Conservation (phyloP, 2,797 vertebrate genomes). For the Phrynocephalus forsythii region DNA sequence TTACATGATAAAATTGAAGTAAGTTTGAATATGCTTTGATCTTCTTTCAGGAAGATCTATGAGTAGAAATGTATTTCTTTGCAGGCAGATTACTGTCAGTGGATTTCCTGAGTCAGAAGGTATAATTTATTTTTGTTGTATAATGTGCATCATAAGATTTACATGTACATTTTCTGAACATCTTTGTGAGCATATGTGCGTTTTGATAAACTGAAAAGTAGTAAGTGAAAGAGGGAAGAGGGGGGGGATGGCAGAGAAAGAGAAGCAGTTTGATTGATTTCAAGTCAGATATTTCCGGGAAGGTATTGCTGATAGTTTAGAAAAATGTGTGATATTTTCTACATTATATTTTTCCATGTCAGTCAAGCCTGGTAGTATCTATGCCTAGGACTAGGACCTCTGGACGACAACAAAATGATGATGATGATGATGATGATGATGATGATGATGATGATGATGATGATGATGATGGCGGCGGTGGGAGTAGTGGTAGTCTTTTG, state of each 20-base stretch:
- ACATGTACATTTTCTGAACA: neutral
- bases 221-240: neutral
- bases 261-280: neutral
- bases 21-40: conserved; percentile 6
- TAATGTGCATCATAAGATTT: conserved; percentile 1
- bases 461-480: no score
- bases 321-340: neutral
- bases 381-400: no score
- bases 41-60: neutral
- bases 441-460: no score
- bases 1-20: neutral
- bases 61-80: conserved; percentile 5
- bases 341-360: neutral
- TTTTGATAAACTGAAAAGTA: conserved; percentile 9
- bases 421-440: no score
- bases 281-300: neutral
- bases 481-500: no score
- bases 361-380: neutral
- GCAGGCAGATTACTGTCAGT: neutral
- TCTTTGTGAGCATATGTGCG: neutral
- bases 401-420: no score
- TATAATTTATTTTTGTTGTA: neutral
- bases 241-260: neutral
- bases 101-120: neutral
- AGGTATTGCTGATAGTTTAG: neutral